Evolutionary conservation across 2,797 vertebrate genomes (phyloP), one percentile per base, ranked within the genome.

Genomic region (Channallabes apus): DNA sequence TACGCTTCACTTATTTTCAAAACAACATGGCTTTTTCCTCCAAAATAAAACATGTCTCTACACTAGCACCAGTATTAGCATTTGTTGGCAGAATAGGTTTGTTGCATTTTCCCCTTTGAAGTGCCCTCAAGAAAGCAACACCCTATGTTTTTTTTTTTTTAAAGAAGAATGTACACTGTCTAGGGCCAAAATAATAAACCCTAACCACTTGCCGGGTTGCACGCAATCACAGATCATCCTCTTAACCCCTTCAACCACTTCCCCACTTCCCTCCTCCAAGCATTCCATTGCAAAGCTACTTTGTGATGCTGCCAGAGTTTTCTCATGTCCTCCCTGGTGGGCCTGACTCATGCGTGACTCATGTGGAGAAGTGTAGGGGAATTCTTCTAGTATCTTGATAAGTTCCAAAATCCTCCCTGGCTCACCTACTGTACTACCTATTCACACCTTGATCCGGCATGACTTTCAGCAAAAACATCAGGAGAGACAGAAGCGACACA

Each of bases 321-420:
- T 87, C 82, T 80, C 68, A 76, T 72, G 67, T 82, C 69, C 69
- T 82, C 78, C 54, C 71, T 22, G 27, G 35, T 76, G 82, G 78
- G n/a, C 27, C 29, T 75, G 85, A 77, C 83, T 86, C 85, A 73
- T 73, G 27, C 7, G 78, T 84, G 85, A 86, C 79, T 85, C 83
- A 64, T 54, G 68, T 7, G 56, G 62, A 82, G 38, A 82, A 82
- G 27, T 20, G 20, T 54, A 41, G 58, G 82, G 84, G 72, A 56
- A 80, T 17, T 32, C 46, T 65, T 65, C 27, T 27, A 59, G 54
- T 84, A 79, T 62, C 82, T 80, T 27, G 46, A 69, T 46, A 54
- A 75, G 65, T 32, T 24, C 18, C 75, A 46, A 59, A 67, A 76
- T 73, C 8, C 29, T 32, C 29, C 6, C 64, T 0, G 41, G 22